phyloP scores from a whole-genome alignment of 2,113 vertebrate genomes.

The Lepisosteus osseus region DNA sequence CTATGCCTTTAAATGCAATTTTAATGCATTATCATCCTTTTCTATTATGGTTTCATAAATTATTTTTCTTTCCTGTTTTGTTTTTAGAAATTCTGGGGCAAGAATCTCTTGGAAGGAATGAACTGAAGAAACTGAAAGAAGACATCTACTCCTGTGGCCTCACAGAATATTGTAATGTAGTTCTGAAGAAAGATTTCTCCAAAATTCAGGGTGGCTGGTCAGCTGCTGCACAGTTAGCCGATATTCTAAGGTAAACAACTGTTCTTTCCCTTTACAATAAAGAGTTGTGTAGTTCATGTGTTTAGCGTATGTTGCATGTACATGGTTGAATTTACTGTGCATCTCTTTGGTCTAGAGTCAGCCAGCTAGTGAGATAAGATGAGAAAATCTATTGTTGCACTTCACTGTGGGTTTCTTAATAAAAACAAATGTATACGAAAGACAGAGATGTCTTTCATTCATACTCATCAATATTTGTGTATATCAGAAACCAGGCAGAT shows the following conservation, averaged over 20 bases:
- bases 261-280: neutral
- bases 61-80: constrained; percentile 6
- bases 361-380: too few species aligned
- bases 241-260: constrained; percentile 67
- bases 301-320: too few species aligned
- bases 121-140: constrained; percentile 64
- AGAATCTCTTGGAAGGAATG: constrained; percentile 49
- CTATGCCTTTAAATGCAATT: too few species aligned
- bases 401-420: too few species aligned
- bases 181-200: constrained; percentile 63
- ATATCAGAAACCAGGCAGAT: too few species aligned
- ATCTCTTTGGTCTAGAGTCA: too few species aligned
- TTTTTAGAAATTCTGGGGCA: constrained; percentile 61
- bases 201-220: constrained; percentile 62
- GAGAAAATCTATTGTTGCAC: too few species aligned
- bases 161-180: constrained; percentile 64
- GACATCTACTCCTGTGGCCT: constrained; percentile 66
- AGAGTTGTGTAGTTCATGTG: too few species aligned
- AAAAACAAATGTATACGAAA: too few species aligned
- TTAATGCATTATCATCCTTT: constrained; percentile 6
- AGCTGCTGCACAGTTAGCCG: constrained; percentile 64
- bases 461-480: too few species aligned
- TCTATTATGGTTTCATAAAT: neutral
- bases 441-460: too few species aligned
- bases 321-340: too few species aligned